Evolutionary conservation across 2,113 vertebrate species (phyloP).

Genomic region (Melospiza georgiana): DNA sequence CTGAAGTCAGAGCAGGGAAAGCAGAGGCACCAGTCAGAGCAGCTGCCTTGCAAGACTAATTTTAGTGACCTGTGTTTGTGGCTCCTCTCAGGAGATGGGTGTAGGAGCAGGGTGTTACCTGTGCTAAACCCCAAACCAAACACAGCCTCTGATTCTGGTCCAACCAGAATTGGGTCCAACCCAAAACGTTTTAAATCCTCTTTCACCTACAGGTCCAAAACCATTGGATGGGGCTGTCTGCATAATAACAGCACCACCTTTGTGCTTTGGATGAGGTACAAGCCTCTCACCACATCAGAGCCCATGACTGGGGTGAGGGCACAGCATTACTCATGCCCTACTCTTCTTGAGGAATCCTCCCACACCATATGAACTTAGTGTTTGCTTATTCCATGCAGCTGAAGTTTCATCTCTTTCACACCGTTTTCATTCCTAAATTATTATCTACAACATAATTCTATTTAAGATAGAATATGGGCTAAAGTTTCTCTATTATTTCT

Average conservation of each 20-base stretch:
- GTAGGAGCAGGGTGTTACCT: not conserved
- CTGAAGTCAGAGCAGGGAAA: not conserved
- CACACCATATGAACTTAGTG: not conserved
- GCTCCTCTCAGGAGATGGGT: not conserved
- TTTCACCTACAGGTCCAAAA: not conserved
- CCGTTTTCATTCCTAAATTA: not conserved
- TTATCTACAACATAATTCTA: not conserved
- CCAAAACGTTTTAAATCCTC: not conserved
- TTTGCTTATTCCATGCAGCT: not conserved
- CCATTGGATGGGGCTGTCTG: not conserved
- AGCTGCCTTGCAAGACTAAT: not conserved
- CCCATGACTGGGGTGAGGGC: not conserved
- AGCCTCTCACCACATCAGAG: constrained; percentile 29
- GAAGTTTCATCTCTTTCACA: not conserved
- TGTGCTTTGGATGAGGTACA: not conserved
- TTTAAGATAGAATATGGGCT: not conserved
- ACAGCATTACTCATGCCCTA: not conserved
- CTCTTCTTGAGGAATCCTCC: not conserved
- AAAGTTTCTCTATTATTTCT: not conserved
- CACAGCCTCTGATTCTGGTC: not conserved
- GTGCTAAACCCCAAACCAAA: not conserved
- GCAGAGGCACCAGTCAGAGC: not conserved
- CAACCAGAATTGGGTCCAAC: not conserved
- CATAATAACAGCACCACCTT: not conserved
- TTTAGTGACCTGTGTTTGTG: not conserved